Evolutionary conservation across 2,113 vertebrate species (phyloP).

Genomic region (Phodopus roborovskii): DNA sequence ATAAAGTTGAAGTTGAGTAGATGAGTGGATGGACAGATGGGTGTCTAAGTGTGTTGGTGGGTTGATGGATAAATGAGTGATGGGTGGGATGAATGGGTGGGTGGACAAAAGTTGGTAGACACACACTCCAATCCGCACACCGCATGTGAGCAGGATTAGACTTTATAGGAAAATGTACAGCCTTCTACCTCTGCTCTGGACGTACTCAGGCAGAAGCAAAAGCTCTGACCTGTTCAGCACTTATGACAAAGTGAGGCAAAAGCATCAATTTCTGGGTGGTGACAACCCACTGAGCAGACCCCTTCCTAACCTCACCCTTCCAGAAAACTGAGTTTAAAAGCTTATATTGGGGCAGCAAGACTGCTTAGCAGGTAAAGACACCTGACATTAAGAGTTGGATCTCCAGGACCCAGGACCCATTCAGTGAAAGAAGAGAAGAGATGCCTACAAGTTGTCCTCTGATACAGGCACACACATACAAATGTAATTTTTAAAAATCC

Average conservation of each 20-base stretch:
- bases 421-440: background rate
- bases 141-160: background rate
- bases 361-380: background rate
- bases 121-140: background rate
- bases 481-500: background rate
- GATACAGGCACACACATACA: background rate
- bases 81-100: background rate
- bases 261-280: background rate
- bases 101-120: background rate
- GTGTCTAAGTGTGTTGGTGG: rapidly evolving
- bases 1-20: background rate
- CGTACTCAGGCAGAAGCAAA: background rate
- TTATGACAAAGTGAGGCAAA: background rate
- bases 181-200: background rate
- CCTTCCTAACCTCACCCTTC: constrained; percentile 21
- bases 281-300: background rate
- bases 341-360: background rate
- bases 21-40: background rate
- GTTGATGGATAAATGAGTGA: background rate
- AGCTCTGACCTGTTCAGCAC: background rate
- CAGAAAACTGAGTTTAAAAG: background rate
- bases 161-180: background rate
- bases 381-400: background rate
- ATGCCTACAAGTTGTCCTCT: background rate
- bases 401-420: background rate